A percentile compares a stretch with the other conserved stretches of the same genome.
These are phyloP conservation scores for Neomorphus geoffroyi DNA, from an alignment of 2,797 vertebrate genomes.

Conservation along the genomic window DNA sequence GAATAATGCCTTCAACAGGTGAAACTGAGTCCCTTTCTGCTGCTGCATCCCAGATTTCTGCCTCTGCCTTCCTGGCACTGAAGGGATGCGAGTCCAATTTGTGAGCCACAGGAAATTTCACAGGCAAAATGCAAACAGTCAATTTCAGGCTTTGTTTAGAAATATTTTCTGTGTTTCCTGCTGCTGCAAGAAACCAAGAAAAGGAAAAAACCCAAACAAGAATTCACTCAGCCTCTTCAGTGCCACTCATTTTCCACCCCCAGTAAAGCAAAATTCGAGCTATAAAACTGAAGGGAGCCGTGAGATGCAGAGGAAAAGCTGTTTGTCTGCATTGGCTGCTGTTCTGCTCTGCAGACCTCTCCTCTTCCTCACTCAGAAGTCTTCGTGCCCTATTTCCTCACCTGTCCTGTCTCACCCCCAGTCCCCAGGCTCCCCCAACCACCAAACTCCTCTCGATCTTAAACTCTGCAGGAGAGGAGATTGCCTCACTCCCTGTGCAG, in stretches of 20 bases:
- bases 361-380: neutral
- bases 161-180: constrained; percentile 43
- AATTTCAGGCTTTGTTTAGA: constrained; percentile 55
- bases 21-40: neutral
- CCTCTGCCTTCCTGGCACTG: neutral
- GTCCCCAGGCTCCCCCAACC: rapidly evolving
- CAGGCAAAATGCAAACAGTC: constrained; percentile 43
- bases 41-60: neutral
- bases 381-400: neutral
- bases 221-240: constrained; percentile 25
- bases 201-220: neutral
- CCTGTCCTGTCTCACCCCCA: neutral
- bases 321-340: neutral
- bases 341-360: neutral
- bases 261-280: neutral
- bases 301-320: neutral
- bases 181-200: constrained; percentile 31
- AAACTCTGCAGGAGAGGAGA: neutral
- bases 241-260: constrained; percentile 11
- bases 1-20: neutral
- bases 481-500: rapidly evolving
- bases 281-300: neutral
- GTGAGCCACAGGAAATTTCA: constrained; percentile 41
- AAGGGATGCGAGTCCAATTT: constrained; percentile 18
- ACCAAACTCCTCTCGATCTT: rapidly evolving